Base-by-base conservation (phyloP, 2,888 invertebrate genomes). In the Eupsilia transversa region DNA sequence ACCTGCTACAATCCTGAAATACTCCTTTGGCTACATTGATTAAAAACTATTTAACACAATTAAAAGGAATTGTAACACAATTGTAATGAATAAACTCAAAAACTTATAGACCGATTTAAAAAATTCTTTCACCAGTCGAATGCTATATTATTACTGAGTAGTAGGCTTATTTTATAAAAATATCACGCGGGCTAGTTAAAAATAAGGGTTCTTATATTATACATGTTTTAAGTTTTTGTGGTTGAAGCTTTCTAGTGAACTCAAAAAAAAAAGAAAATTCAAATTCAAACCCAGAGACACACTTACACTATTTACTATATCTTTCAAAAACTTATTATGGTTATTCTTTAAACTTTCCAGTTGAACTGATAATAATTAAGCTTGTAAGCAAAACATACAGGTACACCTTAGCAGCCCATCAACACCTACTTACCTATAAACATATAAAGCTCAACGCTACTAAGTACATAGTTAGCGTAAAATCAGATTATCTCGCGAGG, bases 401-500 rank as follows among this genome's bases (percentile, higher is more conserved):
- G 2, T 63, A 63, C 12, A n/a, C 20, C 30, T 23, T 23, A 20
- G 23, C 20, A 23, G 14, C n/a, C 17, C 5, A 38, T 20, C n/a
- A 33, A 46, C 3, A 41, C 2, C 5, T 54, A 57, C 49, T 17
- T 33, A 68, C 14, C 0, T 38, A 52, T 2, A 33, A 23, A 33
- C 30, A 14, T 43, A 61, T 38, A 57, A 27, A 33, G 23, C 57
- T 77, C 33, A 56, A 59, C n/a, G 64, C 59, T 30, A 61, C 67
- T 46, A 38, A 77, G 33, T 65, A 73, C 38, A 27, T 43, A 70
- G 66, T 56, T 10, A 72, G 67, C 77, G 74, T 79, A 65, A 85
- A 86, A 83, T 77, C 71, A 72, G 83, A 83, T 88, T 84, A 86
- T 79, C 74, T 83, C 54, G 30, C 60, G 66, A 72, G 74, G 80